Base-by-base conservation (phyloP, 2,113 vertebrate species). In the Ochotona princeps region DNA sequence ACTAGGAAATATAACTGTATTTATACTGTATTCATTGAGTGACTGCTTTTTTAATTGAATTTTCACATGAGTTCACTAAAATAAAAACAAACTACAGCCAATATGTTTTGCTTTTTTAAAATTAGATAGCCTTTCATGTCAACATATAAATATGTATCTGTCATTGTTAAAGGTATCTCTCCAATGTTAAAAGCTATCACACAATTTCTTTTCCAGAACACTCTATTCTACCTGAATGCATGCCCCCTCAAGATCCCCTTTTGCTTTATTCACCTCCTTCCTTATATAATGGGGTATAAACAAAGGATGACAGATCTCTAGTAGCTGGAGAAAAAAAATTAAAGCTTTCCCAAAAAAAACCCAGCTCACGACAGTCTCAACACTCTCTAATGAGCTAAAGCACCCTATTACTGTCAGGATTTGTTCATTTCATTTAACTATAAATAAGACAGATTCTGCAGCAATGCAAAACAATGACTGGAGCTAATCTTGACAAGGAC, bases 361-460 rank as follows among this genome's bases (percentile, higher is more conserved):
- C n/a, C n/a, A 32, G 47, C 54, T 94, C 85, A 54, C 95, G 89
- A 95, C 86, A 97, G 95, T 96, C 67, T 97, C 89, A 95, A 94
- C 92, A 96, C 94, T 96, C 63, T 97, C 87, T 94, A 95, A 94
- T 86, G 81, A 66, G 38, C 80, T 88, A 66, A 83, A 95, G 87
- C 66, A 96, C 25, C 28, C 51, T 92, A 95, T 93, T 92, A 96
- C 93, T 91, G 1, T 83, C 30, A 93, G 69, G 60, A 69, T 49
- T 44, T 96, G 60, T 28, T 83, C 60, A 51, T 96, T 96, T 94
- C 61, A 97, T 97, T 97, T 96, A 96, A 97, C 96, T 97, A 96
- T 97, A 98, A 98, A 97, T 97, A 97, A 95, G 90, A 87, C 90
- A 95, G 89, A 95, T 97, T 97, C 97, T 96, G 89, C 44, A 85